Percentiles rank a stretch among this genome's conserved stretches.
Conservation (phyloP, 2,888 invertebrate genomes). For the Macaria liturata region DNA sequence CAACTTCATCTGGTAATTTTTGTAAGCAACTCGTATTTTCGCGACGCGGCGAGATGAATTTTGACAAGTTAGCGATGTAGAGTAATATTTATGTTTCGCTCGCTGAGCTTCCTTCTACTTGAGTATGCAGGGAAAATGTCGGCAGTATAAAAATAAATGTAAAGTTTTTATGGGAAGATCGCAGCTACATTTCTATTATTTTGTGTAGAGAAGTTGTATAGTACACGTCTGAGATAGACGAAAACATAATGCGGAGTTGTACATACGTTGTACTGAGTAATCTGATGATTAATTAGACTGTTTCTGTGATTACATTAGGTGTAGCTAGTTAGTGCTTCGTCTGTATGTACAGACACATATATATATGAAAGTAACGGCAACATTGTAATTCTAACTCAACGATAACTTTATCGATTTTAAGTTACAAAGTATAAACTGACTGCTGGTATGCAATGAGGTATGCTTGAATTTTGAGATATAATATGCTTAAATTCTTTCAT, state of each 20-base stretch:
- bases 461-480: no score
- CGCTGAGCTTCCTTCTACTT: slow-evolving; percentile 8
- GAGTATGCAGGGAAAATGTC: slow-evolving; percentile 15
- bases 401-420: no score
- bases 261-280: slow-evolving; percentile 1
- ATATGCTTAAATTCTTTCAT: no score
- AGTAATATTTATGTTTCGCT: slow-evolving; percentile 24
- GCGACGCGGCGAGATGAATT: slow-evolving; percentile 20
- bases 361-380: no score
- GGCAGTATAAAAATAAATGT: slow-evolving; percentile 7
- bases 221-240: neutral
- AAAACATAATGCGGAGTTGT: neutral
- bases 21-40: slow-evolving; percentile 36
- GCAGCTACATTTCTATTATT: slow-evolving; percentile 1
- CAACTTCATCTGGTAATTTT: slow-evolving; percentile 42
- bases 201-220: slow-evolving; percentile 5
- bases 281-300: slow-evolving; percentile 16
- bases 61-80: slow-evolving; percentile 21
- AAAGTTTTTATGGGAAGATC: slow-evolving; percentile 5
- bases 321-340: no score
- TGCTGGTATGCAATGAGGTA: no score
- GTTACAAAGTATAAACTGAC: no score
- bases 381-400: no score
- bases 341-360: no score
- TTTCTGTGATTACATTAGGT: slow-evolving; percentile 12